Percentiles rank a stretch among this genome's conserved stretches.
phyloP scores from a whole-genome alignment of 1,140 invertebrate species.

The Drosophila virilis region DNA sequence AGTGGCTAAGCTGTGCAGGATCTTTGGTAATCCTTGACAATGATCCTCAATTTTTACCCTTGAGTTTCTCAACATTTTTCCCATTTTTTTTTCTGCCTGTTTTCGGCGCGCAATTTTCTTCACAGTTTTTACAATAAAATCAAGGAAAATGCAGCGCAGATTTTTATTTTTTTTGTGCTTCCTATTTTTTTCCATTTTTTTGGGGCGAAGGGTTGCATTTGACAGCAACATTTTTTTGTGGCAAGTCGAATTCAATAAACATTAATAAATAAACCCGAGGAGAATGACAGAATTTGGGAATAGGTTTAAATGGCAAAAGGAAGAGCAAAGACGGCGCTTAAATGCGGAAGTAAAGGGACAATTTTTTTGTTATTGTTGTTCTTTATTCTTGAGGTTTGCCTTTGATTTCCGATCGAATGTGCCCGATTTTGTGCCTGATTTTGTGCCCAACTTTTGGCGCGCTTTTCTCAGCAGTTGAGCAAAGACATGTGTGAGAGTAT shows the following conservation, averaged over 20 bases:
- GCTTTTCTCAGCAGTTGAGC: slow-evolving; percentile 27
- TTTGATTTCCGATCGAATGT: slow-evolving; percentile 32
- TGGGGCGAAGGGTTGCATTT: slow-evolving; percentile 67
- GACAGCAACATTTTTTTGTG: slow-evolving; percentile 64
- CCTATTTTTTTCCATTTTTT: neutral
- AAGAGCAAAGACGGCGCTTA: slow-evolving; percentile 50
- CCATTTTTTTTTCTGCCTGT: slow-evolving; percentile 38
- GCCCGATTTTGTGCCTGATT: slow-evolving; percentile 2
- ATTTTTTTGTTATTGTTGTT: slow-evolving; percentile 10
- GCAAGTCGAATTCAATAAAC: slow-evolving; percentile 79
- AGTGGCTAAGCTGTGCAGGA: slow-evolving; percentile 79
- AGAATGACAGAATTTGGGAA: slow-evolving; percentile 7
- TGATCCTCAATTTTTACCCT: slow-evolving; percentile 83
- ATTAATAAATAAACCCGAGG: slow-evolving; percentile 72
- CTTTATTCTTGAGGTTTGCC: slow-evolving; percentile 40
- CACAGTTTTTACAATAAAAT: slow-evolving; percentile 61
- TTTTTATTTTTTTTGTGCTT: slow-evolving; percentile 12
- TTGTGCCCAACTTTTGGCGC: slow-evolving; percentile 38
- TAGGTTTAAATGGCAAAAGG: slow-evolving; percentile 11
- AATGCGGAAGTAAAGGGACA: slow-evolving; percentile 74
- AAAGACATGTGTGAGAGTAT: slow-evolving; percentile 1
- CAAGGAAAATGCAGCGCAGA: slow-evolving; percentile 60
- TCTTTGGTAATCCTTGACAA: slow-evolving; percentile 74
- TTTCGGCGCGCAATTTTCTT: slow-evolving; percentile 60
- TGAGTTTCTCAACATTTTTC: slow-evolving; percentile 49